A percentile compares a stretch with the other conserved stretches of the same genome.
phyloP scores from a whole-genome alignment of 2,888 invertebrate genomes.

The Anthophora plumipes region DNA sequence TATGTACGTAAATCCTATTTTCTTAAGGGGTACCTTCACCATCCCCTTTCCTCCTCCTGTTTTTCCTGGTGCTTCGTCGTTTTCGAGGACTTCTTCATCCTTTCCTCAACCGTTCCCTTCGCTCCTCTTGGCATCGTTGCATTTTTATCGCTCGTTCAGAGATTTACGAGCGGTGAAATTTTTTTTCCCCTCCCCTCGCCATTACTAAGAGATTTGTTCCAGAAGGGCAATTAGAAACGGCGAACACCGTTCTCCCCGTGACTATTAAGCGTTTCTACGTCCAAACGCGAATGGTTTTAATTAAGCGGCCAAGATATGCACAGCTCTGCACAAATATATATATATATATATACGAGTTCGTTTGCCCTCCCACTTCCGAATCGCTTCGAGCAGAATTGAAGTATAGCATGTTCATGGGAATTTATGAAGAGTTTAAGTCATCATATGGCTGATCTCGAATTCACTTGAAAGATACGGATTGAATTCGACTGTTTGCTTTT shows the following conservation, averaged over 20 bases:
- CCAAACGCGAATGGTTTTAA: constrained; percentile 35
- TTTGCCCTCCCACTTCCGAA: not conserved
- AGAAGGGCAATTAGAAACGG: constrained; percentile 40
- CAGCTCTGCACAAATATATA: constrained; percentile 10
- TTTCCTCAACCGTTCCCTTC: not conserved
- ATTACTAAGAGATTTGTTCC: constrained; percentile 43
- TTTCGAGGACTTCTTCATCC: constrained; percentile 30
- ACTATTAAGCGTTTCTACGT: constrained; percentile 42
- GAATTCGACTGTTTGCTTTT: not conserved
- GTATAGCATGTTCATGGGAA: not conserved
- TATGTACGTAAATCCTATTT: constrained; percentile 1
- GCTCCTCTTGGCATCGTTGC: not conserved
- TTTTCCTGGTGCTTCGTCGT: constrained; percentile 23
- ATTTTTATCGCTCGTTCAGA: constrained; percentile 41
- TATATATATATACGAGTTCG: not conserved
- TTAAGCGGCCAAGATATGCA: constrained; percentile 27
- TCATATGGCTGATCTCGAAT: too few species aligned
- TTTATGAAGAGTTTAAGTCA: not conserved
- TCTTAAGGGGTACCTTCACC: not conserved
- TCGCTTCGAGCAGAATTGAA: not conserved
- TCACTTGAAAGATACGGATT: not conserved
- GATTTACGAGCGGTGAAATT: constrained; percentile 32
- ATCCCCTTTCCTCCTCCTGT: constrained; percentile 8
- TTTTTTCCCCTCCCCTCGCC: constrained; percentile 6
- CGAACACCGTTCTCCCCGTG: constrained; percentile 16